Evolutionary conservation across 2,797 vertebrate species (phyloP), one percentile per base, ranked within the genome.

Genomic region (Catharus ustulatus): DNA sequence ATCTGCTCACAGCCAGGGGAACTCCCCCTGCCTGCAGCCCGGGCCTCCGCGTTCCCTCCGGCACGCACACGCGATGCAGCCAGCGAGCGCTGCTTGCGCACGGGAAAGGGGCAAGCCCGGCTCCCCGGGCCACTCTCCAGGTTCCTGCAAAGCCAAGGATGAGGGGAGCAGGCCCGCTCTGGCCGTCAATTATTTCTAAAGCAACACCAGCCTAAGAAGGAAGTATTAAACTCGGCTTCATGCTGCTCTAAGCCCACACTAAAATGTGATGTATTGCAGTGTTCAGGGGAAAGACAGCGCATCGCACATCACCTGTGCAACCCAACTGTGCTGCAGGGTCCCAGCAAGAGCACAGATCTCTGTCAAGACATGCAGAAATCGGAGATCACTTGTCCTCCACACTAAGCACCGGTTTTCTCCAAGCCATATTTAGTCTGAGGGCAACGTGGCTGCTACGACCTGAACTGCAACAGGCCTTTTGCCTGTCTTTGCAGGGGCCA

Each of bases 11-110:
- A 58, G 96, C 77, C 77, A 38, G 24, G 82, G 97, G 95, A 97
- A 97, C 95, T 96, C 96, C 95, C 95, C 94, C 96, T 94, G 93
- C 91, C 96, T 97, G 97, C 95, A 97, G 94, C 88, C 57, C 80
- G 45, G 93, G 95, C 95, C 95, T 89, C 87, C 6, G 63, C 38
- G 52, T n/a, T 90, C 84, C 83, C 75, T 86, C 77, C 48, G 52
- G 89, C 83, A 76, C 59, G 62, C 69, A 36, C 68, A 68, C 17
- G 5, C 69, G 6, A 29, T 12, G 76, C 78, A 73, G 66, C 27
- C 52, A 36, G 76, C 32, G 8, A 66, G 88, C 75, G 72, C 81
- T 29, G 78, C 84, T 81, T 8, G 11, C 29, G 6, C 0, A 13
- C 22, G 1, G 9, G 15, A 11, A 19, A 34, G 54, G 75, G 71